A percentile compares a stretch with the other conserved stretches of the same genome.
Conservation (phyloP, 2,888 invertebrate species). For the Trichogramma dendrolimi region DNA sequence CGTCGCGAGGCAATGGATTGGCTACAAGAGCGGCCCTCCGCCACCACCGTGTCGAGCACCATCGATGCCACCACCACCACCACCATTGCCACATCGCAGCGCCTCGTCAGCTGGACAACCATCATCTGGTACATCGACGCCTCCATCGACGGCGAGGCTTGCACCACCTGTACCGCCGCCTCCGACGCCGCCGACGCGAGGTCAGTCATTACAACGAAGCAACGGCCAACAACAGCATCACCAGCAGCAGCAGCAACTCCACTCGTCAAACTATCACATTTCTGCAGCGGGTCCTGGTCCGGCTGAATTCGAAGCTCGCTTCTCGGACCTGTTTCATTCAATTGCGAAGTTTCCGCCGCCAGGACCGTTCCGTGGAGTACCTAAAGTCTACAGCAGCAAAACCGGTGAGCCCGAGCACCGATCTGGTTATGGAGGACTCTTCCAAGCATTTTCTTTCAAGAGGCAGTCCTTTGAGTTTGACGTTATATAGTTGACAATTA, state of each 20-base stretch:
- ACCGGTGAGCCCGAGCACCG: constrained; percentile 51
- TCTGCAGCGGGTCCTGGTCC: constrained; percentile 28
- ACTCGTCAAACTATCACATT: neutral
- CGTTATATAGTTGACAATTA: constrained; percentile 5
- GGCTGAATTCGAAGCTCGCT: constrained; percentile 66
- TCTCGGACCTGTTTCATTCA: constrained; percentile 63
- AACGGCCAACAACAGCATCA: constrained; percentile 17
- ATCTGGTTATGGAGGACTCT: constrained; percentile 7
- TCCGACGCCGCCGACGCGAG: constrained; percentile 54
- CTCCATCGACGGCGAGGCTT: constrained; percentile 33
- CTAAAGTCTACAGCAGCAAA: constrained; percentile 68
- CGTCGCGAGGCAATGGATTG: constrained; percentile 33
- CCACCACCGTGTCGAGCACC: constrained; percentile 46
- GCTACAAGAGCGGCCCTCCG: constrained; percentile 36
- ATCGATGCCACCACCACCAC: constrained; percentile 47
- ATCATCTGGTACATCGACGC: constrained; percentile 26
- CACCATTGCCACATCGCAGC: constrained; percentile 45
- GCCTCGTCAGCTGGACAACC: constrained; percentile 25
- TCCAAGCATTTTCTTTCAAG: constrained; percentile 9
- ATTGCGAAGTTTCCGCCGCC: constrained; percentile 65
- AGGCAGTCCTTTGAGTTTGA: constrained; percentile 22
- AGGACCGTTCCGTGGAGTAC: constrained; percentile 63
- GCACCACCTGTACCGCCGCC: constrained; percentile 45
- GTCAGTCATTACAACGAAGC: constrained; percentile 35
- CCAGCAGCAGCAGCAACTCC: neutral